Evolutionary conservation across 1,140 invertebrate genomes (phyloP), one percentile per base, ranked within the genome.

Genomic region (Dreissena rostriformis): DNA sequence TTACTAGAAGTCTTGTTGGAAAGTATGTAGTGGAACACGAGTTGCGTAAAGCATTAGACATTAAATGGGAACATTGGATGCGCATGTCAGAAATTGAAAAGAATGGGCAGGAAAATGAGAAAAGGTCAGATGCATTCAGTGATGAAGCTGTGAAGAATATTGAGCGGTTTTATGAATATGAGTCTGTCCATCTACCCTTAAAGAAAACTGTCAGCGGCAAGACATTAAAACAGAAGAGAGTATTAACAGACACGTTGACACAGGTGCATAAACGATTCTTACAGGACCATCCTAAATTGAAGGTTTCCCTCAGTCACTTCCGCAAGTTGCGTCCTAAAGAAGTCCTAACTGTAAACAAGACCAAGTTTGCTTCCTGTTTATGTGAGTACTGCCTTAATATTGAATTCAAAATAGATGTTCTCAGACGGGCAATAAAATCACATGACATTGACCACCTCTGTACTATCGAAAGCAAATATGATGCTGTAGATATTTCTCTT

Each of bases 371-470:
- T 11, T 24, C 26, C 6, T 84, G 82, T 22, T 77, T 84, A 22
- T 84, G 82, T 71, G 74, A 84, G 57, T 77, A 84, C 65, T 77
- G 82, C 63, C 52, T 84, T 15, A 84, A 84, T 63, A 39, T 51
- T 17, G 65, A 61, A 72, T 84, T 53, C 28, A 84, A 84, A 63
- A n/a, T 84, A 12, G 66, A 76, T 24, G 19, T 10, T 1, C 29
- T 84, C 0, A 84, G 77, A 22, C 19, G 28, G 15, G 73, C 24
- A 1, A 67, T 49, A 19, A 53, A 70, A 51, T 22, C 4, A 29
- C n/a, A 28, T 14, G 63, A 63, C 14, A 4, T 57, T 22, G 73
- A 76, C 15, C 29, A 39, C 4, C n/a, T n/a, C n/a, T n/a, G n/a
- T n/a, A 77, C 66, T 61, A 14, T 84, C 11, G 73, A 70, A 39